Percentiles rank a stretch among this genome's conserved stretches.
phyloP scores from a whole-genome alignment of 2,888 invertebrate species.

The Deroplatys truncata region DNA sequence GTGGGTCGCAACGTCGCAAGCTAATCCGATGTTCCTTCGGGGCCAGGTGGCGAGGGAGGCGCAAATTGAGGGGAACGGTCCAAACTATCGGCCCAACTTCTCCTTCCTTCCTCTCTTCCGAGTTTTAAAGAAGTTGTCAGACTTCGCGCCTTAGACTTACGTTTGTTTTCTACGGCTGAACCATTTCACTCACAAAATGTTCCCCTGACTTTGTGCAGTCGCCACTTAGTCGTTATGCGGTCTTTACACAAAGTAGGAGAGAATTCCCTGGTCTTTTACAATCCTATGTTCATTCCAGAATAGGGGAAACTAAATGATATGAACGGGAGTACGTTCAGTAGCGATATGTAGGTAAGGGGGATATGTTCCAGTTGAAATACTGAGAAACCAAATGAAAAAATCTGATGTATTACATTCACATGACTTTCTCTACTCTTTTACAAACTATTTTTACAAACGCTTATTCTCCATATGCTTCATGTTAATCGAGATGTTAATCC shows the following conservation, averaged over 20 bases:
- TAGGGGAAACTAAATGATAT: too few relatives aligned
- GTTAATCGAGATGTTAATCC: too few relatives aligned
- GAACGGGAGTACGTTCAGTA: too few relatives aligned
- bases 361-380: too few relatives aligned
- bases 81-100: background rate
- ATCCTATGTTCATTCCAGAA: too few relatives aligned
- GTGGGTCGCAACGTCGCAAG: background rate
- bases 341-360: too few relatives aligned
- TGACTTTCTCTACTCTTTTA: too few relatives aligned
- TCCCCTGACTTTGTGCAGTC: background rate
- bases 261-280: background rate
- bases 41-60: background rate
- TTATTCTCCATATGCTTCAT: too few relatives aligned
- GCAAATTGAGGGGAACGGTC: background rate
- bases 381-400: too few relatives aligned
- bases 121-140: background rate
- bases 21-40: background rate
- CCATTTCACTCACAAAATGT: background rate
- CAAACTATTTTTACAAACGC: too few relatives aligned
- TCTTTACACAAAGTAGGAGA: background rate
- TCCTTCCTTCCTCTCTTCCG: background rate
- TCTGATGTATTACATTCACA: too few relatives aligned
- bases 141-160: background rate
- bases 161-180: background rate
- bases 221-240: background rate